These are phyloP conservation scores for Panthera uncia DNA, from an alignment of 2,113 vertebrate genomes.

Conservation along the genomic window DNA sequence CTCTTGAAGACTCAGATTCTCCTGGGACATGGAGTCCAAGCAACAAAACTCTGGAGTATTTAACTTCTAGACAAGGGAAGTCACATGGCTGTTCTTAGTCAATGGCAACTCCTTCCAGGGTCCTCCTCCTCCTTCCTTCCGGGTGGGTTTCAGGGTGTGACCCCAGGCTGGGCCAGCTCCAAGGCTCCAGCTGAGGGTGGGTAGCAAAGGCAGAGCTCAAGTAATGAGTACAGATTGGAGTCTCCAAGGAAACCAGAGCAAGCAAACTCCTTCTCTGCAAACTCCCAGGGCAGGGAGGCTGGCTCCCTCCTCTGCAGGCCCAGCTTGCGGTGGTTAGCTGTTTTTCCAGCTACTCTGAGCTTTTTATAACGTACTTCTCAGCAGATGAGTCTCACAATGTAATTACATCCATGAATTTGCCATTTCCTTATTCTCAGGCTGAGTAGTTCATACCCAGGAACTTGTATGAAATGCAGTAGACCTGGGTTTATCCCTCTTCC, in stretches of 20 bases:
- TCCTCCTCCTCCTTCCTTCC: background rate
- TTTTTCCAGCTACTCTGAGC: background rate
- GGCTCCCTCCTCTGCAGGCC: background rate
- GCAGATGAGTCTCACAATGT: background rate
- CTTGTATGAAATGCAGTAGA: background rate
- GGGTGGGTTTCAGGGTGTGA: background rate
- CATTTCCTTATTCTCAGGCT: slow-evolving; percentile 25
- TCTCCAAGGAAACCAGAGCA: background rate
- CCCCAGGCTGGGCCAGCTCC: too few relatives aligned
- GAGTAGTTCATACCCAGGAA: slow-evolving; percentile 27
- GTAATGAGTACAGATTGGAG: background rate
- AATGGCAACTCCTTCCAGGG: background rate
- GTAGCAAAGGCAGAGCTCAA: background rate
- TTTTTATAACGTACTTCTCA: slow-evolving; percentile 26
- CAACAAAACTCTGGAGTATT: background rate
- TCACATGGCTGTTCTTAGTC: background rate
- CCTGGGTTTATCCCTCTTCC: slow-evolving; percentile 17
- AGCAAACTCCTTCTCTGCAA: background rate
- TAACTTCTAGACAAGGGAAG: background rate
- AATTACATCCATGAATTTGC: slow-evolving; percentile 24
- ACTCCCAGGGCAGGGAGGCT: background rate
- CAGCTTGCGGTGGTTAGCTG: background rate
- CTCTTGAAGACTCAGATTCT: background rate
- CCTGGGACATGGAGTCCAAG: background rate
- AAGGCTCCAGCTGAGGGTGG: background rate